Evolutionary conservation across 2,113 vertebrate species (phyloP).

Genomic region (Neoarius graeffei): DNA sequence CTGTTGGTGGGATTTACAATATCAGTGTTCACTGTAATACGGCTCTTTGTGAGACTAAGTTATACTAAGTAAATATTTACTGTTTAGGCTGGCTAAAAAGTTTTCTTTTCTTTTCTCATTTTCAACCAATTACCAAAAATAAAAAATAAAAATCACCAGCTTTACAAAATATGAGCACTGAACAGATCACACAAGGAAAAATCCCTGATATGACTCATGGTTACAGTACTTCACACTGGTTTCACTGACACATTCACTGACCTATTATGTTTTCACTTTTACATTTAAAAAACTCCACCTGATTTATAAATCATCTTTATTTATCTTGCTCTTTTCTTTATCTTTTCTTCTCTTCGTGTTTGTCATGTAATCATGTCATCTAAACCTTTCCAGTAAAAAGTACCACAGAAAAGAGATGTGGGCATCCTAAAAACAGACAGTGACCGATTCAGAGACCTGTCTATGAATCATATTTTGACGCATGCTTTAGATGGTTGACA

Average conservation of each 20-base stretch:
- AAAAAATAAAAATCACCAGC: neutral
- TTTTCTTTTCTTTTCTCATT: neutral
- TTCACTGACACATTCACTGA: neutral
- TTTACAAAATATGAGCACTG: neutral
- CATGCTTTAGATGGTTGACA: neutral
- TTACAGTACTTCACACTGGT: neutral
- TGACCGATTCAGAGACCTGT: neutral
- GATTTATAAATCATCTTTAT: neutral
- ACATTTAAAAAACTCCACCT: neutral
- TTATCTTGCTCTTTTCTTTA: neutral
- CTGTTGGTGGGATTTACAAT: neutral
- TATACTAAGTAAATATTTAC: neutral
- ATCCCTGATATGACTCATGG: neutral
- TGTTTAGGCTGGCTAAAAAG: neutral
- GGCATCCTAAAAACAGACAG: neutral
- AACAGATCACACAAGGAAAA: slow-evolving; percentile 11
- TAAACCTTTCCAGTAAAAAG: slow-evolving; percentile 30
- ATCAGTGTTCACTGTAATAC: too few relatives aligned
- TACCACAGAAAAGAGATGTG: neutral
- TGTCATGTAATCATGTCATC: neutral
- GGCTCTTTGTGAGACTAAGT: neutral
- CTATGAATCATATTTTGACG: slow-evolving; percentile 33
- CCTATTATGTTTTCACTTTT: neutral
- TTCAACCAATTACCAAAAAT: neutral
- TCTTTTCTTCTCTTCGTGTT: neutral